phyloP scores from a whole-genome alignment of 2,113 vertebrate species.

The Tonatia bakeri region DNA sequence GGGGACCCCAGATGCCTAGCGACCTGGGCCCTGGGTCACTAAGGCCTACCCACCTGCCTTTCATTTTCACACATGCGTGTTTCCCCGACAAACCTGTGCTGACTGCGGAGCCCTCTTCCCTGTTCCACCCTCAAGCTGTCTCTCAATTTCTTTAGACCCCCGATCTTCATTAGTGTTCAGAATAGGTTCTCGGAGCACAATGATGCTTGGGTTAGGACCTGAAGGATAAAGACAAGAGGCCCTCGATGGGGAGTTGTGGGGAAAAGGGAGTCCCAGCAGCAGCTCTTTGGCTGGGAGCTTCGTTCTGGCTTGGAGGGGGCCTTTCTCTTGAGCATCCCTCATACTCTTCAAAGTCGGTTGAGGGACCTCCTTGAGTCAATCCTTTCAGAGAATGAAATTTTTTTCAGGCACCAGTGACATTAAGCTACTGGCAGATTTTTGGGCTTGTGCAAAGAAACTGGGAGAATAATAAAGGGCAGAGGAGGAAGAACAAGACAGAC shows the following conservation, averaged over 20 bases:
- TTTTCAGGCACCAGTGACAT: not conserved
- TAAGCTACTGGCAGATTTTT: not conserved
- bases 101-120: not conserved
- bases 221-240: not conserved
- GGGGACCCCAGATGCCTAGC: not conserved
- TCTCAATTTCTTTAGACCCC: not conserved
- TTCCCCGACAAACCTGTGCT: not conserved
- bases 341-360: not conserved
- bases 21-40: accelerated
- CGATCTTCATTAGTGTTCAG: not conserved
- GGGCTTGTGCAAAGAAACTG: not conserved
- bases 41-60: not conserved
- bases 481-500: not conserved
- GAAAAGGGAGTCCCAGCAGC: not conserved
- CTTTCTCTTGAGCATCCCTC: not conserved
- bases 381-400: not conserved
- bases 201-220: not conserved
- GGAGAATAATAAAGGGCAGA: not conserved
- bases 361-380: not conserved
- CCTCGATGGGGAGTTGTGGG: not conserved
- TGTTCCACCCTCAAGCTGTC: not conserved
- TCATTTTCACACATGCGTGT: not conserved
- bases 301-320: not conserved
- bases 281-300: not conserved
- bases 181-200: not conserved